These are phyloP conservation scores for Abrostola tripartita DNA, from an alignment of 2,888 invertebrate species.

Conservation along the genomic window DNA sequence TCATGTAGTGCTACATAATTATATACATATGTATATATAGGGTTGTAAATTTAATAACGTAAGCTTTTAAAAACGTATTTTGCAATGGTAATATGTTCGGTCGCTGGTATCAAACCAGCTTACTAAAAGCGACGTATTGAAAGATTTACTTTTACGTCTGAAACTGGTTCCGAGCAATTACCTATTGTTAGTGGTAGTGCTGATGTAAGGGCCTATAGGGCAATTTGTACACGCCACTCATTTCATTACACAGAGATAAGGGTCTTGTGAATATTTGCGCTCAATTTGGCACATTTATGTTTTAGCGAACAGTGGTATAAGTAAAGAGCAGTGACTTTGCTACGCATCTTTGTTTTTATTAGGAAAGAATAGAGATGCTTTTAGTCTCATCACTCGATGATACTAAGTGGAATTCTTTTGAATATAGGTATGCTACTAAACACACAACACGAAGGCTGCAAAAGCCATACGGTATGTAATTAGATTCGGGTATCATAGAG, in stretches of 20 bases:
- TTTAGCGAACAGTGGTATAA: slow-evolving; percentile 47
- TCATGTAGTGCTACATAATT: too few relatives aligned
- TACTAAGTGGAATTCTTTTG: neutral
- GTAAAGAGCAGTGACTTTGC: slow-evolving; percentile 28
- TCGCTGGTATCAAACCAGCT: neutral
- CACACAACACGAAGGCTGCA: neutral
- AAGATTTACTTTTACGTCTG: slow-evolving; percentile 61
- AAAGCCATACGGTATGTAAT: slow-evolving; percentile 19
- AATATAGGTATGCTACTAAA: neutral
- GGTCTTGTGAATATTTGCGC: slow-evolving; percentile 76
- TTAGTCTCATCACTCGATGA: neutral
- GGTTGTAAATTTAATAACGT: too few relatives aligned
- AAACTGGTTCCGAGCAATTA: slow-evolving; percentile 67
- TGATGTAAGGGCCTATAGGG: slow-evolving; percentile 61
- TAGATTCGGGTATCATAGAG: slow-evolving; percentile 42
- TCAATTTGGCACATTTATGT: slow-evolving; percentile 68
- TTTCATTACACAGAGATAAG: slow-evolving; percentile 83
- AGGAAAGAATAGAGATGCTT: slow-evolving; percentile 13
- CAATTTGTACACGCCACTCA: slow-evolving; percentile 80
- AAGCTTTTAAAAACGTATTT: neutral
- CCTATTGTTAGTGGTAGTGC: slow-evolving; percentile 71
- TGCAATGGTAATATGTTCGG: neutral
- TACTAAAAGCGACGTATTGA: slow-evolving; percentile 53
- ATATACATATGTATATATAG: too few relatives aligned
- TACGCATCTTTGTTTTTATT: slow-evolving; percentile 43